phyloP scores from a whole-genome alignment of 2,888 invertebrate species.

The Polydrusus pterygomalis region DNA sequence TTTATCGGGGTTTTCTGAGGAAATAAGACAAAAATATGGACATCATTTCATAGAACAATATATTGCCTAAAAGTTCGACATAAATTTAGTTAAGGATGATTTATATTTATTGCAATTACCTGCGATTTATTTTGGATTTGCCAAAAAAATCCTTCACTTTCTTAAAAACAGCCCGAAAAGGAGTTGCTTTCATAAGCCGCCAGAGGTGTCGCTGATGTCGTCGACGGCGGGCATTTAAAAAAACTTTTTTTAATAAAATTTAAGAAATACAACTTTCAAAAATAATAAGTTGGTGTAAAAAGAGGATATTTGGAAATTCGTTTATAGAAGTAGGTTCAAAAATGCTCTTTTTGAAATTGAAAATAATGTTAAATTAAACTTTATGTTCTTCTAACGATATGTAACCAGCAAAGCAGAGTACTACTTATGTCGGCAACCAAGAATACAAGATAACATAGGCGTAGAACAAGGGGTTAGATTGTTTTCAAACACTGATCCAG shows the following conservation, averaged over 20 bases:
- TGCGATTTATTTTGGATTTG: constrained; percentile 68
- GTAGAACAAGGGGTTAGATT: too few species aligned
- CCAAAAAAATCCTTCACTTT: constrained; percentile 62
- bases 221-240: not conserved
- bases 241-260: not conserved
- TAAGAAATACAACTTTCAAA: not conserved
- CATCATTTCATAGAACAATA: constrained; percentile 12
- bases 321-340: too few species aligned
- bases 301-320: too few species aligned
- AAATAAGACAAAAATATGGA: constrained; percentile 49
- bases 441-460: too few species aligned
- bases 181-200: not conserved
- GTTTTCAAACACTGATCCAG: too few species aligned
- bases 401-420: too few species aligned
- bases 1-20: constrained; percentile 43
- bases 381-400: too few species aligned
- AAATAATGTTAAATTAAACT: too few species aligned
- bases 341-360: too few species aligned
- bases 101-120: constrained; percentile 65
- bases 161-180: constrained; percentile 66
- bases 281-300: too few species aligned
- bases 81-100: constrained; percentile 62
- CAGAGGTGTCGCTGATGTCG: constrained; percentile 27
- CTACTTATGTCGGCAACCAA: too few species aligned
- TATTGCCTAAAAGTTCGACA: constrained; percentile 32